These are phyloP conservation scores for Eristalis pertinax DNA, from an alignment of 2,888 invertebrate genomes.

Conservation along the genomic window DNA sequence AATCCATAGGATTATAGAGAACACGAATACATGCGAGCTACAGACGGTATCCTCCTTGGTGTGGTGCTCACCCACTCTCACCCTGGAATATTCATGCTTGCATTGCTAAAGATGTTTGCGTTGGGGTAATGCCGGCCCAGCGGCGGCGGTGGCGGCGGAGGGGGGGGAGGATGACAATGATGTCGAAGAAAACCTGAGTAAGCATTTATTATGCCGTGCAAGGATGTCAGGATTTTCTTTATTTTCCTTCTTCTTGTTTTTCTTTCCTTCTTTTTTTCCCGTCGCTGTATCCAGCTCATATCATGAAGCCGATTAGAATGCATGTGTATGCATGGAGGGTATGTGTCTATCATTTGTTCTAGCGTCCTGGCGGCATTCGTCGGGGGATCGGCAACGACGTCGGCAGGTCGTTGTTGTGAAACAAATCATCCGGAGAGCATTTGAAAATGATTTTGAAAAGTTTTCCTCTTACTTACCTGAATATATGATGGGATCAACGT, in stretches of 20 bases:
- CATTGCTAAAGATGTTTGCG: constrained; percentile 50
- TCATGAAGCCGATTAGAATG: constrained; percentile 43
- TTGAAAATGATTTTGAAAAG: too few species aligned
- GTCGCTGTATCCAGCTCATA: not conserved
- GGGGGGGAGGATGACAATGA: constrained; percentile 28
- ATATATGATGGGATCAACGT: too few species aligned
- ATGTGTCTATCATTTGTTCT: not conserved
- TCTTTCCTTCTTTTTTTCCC: not conserved
- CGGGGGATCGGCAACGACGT: not conserved
- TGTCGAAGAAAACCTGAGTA: constrained; percentile 59
- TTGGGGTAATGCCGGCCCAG: constrained; percentile 39
- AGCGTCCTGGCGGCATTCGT: not conserved
- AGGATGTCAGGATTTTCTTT: constrained; percentile 26
- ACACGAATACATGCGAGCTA: constrained; percentile 17
- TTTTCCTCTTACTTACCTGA: too few species aligned
- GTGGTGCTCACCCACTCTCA: constrained; percentile 1
- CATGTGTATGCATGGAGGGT: constrained; percentile 2
- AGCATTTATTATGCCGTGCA: constrained; percentile 61
- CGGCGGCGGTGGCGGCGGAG: constrained; percentile 12
- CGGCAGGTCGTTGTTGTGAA: constrained; percentile 4
- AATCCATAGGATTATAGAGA: constrained; percentile 58
- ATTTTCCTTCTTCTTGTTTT: constrained; percentile 9
- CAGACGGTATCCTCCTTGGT: constrained; percentile 19
- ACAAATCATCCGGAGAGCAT: constrained; percentile 28
- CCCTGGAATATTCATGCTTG: constrained; percentile 41